These are phyloP conservation scores for Linurgus olivaceus DNA, from an alignment of 2,797 vertebrate genomes.

Conservation along the genomic window DNA sequence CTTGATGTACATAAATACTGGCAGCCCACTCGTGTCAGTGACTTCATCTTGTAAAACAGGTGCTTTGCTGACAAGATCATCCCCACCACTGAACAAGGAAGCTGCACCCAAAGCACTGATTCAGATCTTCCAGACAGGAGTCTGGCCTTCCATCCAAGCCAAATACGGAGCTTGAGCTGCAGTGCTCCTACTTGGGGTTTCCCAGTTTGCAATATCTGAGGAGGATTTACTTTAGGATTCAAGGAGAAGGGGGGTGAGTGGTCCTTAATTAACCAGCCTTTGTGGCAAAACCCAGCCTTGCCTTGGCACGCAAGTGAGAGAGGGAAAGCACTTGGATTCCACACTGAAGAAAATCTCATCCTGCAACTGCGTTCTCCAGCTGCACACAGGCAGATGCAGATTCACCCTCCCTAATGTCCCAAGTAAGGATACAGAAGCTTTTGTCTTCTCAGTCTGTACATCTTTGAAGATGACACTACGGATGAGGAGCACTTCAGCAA, in stretches of 20 bases:
- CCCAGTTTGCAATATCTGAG: conserved; percentile 20
- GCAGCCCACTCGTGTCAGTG: not conserved
- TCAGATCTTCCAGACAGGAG: conserved; percentile 48
- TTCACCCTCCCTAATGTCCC: not conserved
- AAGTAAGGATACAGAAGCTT: not conserved
- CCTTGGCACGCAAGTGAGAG: not conserved
- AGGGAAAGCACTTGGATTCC: not conserved
- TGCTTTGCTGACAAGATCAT: conserved; percentile 56
- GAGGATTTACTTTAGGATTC: conserved; percentile 14
- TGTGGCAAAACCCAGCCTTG: not conserved
- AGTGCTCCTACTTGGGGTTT: not conserved
- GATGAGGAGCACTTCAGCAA: not conserved
- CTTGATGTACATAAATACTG: not conserved
- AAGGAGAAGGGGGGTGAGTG: not conserved
- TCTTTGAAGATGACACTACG: not conserved
- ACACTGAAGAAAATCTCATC: not conserved
- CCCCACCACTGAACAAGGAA: conserved; percentile 64
- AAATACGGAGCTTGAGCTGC: conserved; percentile 59
- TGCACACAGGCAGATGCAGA: not conserved
- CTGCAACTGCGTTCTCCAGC: not conserved
- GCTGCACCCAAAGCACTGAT: conserved; percentile 62
- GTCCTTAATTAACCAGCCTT: not conserved
- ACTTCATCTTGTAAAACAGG: conserved; percentile 12
- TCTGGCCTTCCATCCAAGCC: conserved; percentile 57
- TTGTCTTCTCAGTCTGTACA: not conserved